These are phyloP conservation scores for Maniola jurtina DNA, from an alignment of 1,140 invertebrate species.

Conservation along the genomic window DNA sequence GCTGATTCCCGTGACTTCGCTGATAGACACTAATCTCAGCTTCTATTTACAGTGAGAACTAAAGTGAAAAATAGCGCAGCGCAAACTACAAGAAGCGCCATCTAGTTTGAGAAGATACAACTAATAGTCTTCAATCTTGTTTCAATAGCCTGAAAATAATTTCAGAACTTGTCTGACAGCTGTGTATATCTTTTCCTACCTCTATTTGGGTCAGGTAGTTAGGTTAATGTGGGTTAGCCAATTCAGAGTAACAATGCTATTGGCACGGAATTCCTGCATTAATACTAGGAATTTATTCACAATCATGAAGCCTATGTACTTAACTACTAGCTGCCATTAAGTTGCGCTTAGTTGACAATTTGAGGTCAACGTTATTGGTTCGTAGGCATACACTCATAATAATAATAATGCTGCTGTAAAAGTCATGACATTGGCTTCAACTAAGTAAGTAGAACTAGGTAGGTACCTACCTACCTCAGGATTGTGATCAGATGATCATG, in stretches of 20 bases:
- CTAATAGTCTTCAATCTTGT: too few species aligned
- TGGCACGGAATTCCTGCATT: slow-evolving; percentile 72
- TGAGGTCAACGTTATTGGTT: slow-evolving; percentile 13
- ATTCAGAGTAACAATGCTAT: slow-evolving; percentile 51
- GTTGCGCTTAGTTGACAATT: slow-evolving; percentile 23
- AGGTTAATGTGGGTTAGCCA: slow-evolving; percentile 55
- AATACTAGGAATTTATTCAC: slow-evolving; percentile 54
- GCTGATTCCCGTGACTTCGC: too few species aligned
- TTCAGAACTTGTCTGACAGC: neutral
- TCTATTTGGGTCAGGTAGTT: slow-evolving; percentile 53
- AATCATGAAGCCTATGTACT: slow-evolving; percentile 34
- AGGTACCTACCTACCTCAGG: too few species aligned
- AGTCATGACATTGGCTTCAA: neutral
- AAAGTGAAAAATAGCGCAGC: too few species aligned
- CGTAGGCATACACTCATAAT: neutral
- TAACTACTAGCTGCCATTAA: slow-evolving; percentile 10
- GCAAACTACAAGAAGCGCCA: too few species aligned
- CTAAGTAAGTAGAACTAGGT: too few species aligned
- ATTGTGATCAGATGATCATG: too few species aligned
- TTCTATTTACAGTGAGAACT: too few species aligned
- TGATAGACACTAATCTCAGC: too few species aligned
- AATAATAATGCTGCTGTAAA: neutral
- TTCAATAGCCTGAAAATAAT: too few species aligned
- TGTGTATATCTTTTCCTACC: slow-evolving; percentile 4
- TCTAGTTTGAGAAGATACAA: too few species aligned